Evolutionary conservation across 1,140 invertebrate genomes (phyloP).

Genomic region (Akabosia matsudoensis): DNA sequence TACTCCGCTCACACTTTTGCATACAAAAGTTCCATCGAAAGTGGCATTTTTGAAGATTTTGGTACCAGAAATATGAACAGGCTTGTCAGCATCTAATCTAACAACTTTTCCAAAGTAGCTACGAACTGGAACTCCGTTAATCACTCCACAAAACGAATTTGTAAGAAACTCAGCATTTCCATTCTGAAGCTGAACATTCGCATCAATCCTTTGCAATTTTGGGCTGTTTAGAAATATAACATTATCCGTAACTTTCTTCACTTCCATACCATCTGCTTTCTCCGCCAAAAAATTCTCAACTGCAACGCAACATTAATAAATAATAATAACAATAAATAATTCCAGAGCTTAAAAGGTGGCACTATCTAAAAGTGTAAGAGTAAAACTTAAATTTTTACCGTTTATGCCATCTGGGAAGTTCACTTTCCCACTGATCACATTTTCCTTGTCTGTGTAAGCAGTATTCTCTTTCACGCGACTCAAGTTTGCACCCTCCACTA

Average conservation of each 20-base stretch:
- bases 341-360: not conserved
- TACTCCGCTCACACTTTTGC: constrained; percentile 14
- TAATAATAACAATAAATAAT: not conserved
- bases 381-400: not conserved
- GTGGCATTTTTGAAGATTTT: constrained; percentile 2
- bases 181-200: not conserved
- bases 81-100: not conserved
- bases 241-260: constrained; percentile 15
- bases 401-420: not conserved
- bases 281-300: not conserved
- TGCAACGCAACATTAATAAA: not conserved
- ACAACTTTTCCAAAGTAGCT: constrained; percentile 1
- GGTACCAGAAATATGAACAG: not conserved
- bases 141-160: not conserved
- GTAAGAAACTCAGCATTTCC: constrained; percentile 5
- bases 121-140: constrained; percentile 18
- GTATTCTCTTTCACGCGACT: not conserved
- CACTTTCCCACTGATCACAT: not conserved
- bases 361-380: too few species aligned
- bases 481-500: constrained; percentile 9
- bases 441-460: constrained; percentile 7
- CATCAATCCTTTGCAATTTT: not conserved
- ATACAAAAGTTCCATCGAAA: too few species aligned
- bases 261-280: not conserved
- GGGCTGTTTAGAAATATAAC: not conserved